These are phyloP conservation scores for Amiota minor DNA, from an alignment of 2,888 invertebrate species.

Conservation along the genomic window DNA sequence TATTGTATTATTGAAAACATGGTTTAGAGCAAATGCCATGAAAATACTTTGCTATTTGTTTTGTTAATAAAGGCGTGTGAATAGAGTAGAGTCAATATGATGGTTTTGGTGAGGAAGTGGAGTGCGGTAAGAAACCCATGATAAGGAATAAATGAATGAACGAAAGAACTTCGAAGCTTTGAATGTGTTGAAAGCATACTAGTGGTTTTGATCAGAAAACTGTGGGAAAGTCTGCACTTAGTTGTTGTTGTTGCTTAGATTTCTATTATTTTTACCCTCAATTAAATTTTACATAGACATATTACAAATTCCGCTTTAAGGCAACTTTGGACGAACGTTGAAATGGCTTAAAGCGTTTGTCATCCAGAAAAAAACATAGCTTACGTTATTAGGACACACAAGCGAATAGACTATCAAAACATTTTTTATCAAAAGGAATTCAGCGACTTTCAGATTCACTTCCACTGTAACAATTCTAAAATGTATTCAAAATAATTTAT, in stretches of 20 bases:
- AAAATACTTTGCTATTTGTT: conserved; percentile 54
- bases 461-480: too few relatives aligned
- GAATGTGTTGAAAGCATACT: conserved; percentile 1
- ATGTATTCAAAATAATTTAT: too few relatives aligned
- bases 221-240: neutral
- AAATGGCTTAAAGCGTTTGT: conserved; percentile 42
- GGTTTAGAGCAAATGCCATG: conserved; percentile 59
- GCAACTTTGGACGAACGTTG: conserved; percentile 49
- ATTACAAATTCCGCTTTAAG: conserved; percentile 17
- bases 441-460: too few relatives aligned
- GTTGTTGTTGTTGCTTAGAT: neutral
- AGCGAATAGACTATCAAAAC: too few relatives aligned
- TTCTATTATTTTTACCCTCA: conserved; percentile 45
- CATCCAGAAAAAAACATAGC: too few relatives aligned
- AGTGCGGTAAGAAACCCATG: neutral
- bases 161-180: neutral
- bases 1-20: conserved; percentile 60
- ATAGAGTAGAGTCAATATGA: neutral
- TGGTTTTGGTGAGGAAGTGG: neutral
- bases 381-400: too few relatives aligned
- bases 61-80: conserved; percentile 56
- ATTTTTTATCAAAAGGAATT: too few relatives aligned
- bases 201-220: neutral
- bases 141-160: neutral
- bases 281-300: conserved; percentile 58